A percentile compares a stretch with the other conserved stretches of the same genome.
Evolutionary conservation across 2,888 invertebrate species (phyloP).

Genomic region (Labia minor): DNA sequence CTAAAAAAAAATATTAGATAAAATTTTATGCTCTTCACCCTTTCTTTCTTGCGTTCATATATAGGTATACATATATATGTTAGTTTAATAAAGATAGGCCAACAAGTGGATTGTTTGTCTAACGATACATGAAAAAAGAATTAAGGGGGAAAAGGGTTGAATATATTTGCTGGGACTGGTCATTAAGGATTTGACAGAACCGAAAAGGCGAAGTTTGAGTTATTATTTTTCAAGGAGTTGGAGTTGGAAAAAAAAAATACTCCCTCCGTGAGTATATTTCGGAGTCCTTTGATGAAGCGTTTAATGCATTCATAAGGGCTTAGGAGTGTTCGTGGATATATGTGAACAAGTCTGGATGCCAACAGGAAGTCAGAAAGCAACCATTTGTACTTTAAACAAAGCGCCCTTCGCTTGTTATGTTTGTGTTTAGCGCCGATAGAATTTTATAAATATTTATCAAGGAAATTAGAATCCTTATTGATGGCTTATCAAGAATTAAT

Average conservation of each 20-base stretch:
- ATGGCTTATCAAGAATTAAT: background rate
- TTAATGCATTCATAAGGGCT: background rate
- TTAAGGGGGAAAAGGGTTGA: background rate
- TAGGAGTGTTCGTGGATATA: background rate
- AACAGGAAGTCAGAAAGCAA: background rate
- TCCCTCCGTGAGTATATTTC: background rate
- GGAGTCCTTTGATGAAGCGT: background rate
- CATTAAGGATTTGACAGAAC: background rate
- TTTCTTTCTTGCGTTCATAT: background rate
- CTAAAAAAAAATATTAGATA: background rate
- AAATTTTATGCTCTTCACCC: no score
- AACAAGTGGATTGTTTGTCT: background rate
- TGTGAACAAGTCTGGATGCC: background rate
- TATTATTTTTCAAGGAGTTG: background rate
- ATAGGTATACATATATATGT: background rate
- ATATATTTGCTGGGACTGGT: background rate
- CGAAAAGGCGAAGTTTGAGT: background rate
- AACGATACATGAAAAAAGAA: background rate
- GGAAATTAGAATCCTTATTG: background rate
- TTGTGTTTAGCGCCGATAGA: no score
- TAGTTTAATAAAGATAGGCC: background rate
- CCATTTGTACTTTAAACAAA: background rate
- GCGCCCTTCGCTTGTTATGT: background rate
- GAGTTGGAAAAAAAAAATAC: background rate
- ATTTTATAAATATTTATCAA: background rate